Conservation (phyloP, 2,888 invertebrate genomes). For the Idaea straminata region DNA sequence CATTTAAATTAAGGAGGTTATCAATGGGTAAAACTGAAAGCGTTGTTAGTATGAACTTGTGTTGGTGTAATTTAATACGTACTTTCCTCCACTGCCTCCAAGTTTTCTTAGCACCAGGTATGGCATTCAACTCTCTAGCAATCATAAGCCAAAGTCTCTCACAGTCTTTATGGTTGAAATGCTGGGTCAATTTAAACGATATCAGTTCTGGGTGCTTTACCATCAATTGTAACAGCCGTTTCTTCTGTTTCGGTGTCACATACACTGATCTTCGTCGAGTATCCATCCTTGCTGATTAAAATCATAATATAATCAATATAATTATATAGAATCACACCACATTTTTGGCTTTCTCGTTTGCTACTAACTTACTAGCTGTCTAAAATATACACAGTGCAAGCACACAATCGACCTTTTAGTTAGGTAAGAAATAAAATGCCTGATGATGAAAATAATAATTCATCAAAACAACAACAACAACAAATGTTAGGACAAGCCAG, state of each 20-base stretch:
- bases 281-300: constrained; percentile 41
- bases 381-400: background rate
- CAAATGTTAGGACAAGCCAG: background rate
- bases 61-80: constrained; percentile 13
- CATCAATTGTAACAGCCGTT: constrained; percentile 61
- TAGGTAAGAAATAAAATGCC: no score
- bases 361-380: background rate
- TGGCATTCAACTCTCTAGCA: constrained; percentile 61
- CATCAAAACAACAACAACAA: background rate
- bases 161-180: constrained; percentile 57
- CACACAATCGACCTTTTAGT: no score
- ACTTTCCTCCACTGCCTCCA: constrained; percentile 75
- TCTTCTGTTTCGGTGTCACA: constrained; percentile 59
- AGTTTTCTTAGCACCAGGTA: constrained; percentile 66
- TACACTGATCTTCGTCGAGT: constrained; percentile 51
- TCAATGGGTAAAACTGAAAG: background rate
- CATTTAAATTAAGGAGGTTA: background rate
- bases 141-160: constrained; percentile 63
- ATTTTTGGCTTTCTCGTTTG: background rate
- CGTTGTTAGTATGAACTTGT: background rate
- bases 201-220: constrained; percentile 62
- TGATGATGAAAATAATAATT: background rate
- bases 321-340: background rate
- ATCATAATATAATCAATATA: background rate
- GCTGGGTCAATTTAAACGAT: constrained; percentile 55